Base-by-base conservation (phyloP, 2,888 invertebrate genomes). In the Calameuta idolon region DNA sequence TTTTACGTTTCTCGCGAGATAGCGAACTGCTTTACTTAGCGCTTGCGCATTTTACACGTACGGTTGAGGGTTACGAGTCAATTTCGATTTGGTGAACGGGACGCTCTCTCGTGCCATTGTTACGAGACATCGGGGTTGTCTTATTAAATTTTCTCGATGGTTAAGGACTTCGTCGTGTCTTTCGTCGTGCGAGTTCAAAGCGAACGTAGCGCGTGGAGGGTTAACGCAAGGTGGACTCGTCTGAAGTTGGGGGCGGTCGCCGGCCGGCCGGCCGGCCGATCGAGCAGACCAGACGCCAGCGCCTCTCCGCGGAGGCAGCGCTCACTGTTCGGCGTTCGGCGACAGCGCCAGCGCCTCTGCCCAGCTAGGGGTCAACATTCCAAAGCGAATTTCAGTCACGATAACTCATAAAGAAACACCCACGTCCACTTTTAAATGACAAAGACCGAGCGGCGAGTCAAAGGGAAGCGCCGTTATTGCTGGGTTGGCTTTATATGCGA, bases 331-430 rank as follows among this genome's bases (percentile, higher is more conserved):
- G n/a, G n/a, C n/a, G 74, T 82, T 77, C 79, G 80, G 78, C 83
- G 73, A 30, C 76, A 79, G 76, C 79, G 76, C 79, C 79, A 79
- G 79, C 79, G 79, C 77, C 78, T 34, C 31, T 78, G 80, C 80
- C 79, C 82, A 81, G 80, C 82, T 76, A 81, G 82, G 81, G 83
- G 83, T 85, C 86, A 83, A 86, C 86, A 86, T 84, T 86, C 86
- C 84, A 83, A 78, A 75, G 82, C 80, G 77, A 86, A 86, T 83
- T 85, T 86, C 80, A 82, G 79, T 83, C 82, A 79, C 81, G 82
- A 84, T 84, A 84, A 84, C 82, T 81, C 75, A 71, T 77, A 76
- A 76, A 79, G 74, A 73, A 79, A 77, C 79, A 76, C 79, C 79
- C 79, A 79, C 79, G 74, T 76, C 74, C 37, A 73, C 76, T 76